Conservation (phyloP, 2,113 vertebrate species). For the Cygnus buccinator region DNA sequence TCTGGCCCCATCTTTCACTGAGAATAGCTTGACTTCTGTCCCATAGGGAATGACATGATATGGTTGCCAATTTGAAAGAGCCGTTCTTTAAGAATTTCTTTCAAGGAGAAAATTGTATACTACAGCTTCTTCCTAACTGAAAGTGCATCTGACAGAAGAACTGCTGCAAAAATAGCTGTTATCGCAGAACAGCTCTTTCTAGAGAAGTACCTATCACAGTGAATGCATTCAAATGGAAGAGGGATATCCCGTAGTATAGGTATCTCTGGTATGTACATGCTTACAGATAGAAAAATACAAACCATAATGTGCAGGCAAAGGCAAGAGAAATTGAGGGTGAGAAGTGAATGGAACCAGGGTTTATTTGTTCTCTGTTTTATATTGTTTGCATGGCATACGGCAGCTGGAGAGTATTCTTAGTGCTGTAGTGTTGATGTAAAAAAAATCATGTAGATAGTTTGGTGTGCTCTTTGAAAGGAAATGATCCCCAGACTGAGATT, state of each 20-base stretch:
- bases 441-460: neutral
- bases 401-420: neutral
- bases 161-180: slow-evolving; percentile 46
- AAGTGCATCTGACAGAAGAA: slow-evolving; percentile 25
- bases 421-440: neutral
- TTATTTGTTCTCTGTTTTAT: neutral
- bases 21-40: slow-evolving; percentile 8
- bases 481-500: neutral
- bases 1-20: slow-evolving; percentile 5
- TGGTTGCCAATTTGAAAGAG: slow-evolving; percentile 35
- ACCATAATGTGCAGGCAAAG: neutral
- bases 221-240: slow-evolving; percentile 3
- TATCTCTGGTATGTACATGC: neutral
- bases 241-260: neutral
- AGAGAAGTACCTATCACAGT: neutral
- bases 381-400: neutral
- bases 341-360: neutral
- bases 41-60: slow-evolving; percentile 3
- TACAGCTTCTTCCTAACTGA: neutral
- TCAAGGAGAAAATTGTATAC: slow-evolving; percentile 45
- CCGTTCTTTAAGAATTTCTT: slow-evolving; percentile 54
- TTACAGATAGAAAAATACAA: neutral
- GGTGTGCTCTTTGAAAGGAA: neutral
- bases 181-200: slow-evolving; percentile 23
- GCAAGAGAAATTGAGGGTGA: neutral